phyloP scores from a whole-genome alignment of 2,113 vertebrate genomes.

The Nyctibius bracteatus region DNA sequence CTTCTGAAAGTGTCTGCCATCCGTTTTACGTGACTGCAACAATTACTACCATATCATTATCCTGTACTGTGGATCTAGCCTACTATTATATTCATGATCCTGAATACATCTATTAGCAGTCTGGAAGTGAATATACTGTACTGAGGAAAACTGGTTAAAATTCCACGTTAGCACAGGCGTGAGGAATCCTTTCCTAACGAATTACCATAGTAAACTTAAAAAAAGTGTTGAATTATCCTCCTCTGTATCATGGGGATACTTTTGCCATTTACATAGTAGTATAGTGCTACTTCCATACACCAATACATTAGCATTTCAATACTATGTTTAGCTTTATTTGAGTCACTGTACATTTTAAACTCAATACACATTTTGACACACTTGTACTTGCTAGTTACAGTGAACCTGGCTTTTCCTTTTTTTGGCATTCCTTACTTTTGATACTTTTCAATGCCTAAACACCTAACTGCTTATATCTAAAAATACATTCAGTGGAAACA shows the following conservation, averaged over 20 bases:
- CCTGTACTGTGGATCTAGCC: neutral
- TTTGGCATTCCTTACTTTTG: neutral
- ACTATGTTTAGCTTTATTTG: neutral
- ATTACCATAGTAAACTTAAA: neutral
- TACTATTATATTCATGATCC: neutral
- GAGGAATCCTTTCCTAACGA: neutral
- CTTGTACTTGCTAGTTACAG: neutral
- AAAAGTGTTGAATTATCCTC: neutral
- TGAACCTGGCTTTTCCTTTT: neutral
- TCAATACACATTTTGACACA: neutral
- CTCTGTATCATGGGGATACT: neutral
- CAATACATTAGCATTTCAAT: neutral
- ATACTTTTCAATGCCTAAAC: neutral
- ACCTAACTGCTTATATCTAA: neutral
- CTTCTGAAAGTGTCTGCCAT: neutral
- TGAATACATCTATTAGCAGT: neutral
- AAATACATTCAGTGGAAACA: neutral
- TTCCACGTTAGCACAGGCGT: neutral
- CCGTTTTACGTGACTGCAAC: neutral
- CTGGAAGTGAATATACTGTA: neutral
- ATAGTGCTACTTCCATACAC: neutral
- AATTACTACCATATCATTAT: neutral
- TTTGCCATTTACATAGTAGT: neutral
- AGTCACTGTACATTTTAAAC: neutral
- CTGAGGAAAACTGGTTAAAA: neutral